Conservation (phyloP, 1,140 invertebrate genomes). For the Trinorchestia longiramus region DNA sequence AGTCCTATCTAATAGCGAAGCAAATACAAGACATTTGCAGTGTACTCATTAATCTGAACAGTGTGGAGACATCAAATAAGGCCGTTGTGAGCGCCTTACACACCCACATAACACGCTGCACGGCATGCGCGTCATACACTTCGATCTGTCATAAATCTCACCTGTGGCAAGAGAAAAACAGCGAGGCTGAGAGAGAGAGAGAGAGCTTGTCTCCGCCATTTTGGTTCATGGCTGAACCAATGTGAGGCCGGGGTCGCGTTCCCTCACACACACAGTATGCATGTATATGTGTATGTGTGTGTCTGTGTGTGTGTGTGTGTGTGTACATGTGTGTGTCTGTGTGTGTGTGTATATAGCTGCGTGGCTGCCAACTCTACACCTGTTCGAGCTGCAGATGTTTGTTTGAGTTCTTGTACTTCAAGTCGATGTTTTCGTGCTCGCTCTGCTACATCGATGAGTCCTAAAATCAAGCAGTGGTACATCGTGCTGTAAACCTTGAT, state of each 20-base stretch:
- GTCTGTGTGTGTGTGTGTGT: neutral
- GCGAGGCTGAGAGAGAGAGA: neutral
- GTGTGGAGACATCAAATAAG: neutral
- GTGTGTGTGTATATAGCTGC: neutral
- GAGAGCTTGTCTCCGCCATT: neutral
- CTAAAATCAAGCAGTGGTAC: too few relatives aligned
- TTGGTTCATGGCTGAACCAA: neutral
- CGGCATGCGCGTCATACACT: neutral
- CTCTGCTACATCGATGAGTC: too few relatives aligned
- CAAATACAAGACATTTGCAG: neutral
- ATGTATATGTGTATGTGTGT: neutral
- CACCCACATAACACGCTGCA: neutral
- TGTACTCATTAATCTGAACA: neutral
- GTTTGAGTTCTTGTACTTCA: too few relatives aligned
- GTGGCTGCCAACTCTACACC: neutral
- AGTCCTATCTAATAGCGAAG: neutral
- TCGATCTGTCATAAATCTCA: neutral
- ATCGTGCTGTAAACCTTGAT: too few relatives aligned
- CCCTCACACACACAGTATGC: neutral
- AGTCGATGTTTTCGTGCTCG: too few relatives aligned
- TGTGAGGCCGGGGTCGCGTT: neutral
- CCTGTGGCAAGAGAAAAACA: neutral
- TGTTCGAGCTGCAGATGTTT: neutral
- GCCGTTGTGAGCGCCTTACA: neutral
- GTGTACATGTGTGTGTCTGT: neutral